phyloP scores from a whole-genome alignment of 2,888 invertebrate species.

The Ennomos quercinarius region DNA sequence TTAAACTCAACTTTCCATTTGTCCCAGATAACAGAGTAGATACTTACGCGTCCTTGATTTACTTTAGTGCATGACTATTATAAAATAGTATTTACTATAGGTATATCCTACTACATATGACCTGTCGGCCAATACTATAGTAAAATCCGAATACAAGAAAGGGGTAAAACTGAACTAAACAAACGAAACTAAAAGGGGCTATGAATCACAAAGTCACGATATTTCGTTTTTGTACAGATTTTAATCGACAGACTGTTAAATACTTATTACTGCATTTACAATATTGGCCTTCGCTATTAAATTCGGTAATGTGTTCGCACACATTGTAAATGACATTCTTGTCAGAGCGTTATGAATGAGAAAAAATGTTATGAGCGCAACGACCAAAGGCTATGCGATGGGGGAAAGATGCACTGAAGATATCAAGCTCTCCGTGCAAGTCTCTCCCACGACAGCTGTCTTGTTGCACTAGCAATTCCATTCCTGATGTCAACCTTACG shows the following conservation, averaged over 20 bases:
- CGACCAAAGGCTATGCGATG: conserved; percentile 15
- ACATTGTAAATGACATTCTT: conserved; percentile 41
- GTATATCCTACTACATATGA: too few species aligned
- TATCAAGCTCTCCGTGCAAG: not conserved
- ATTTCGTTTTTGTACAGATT: conserved; percentile 82
- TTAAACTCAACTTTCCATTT: too few species aligned
- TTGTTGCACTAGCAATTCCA: conserved; percentile 30
- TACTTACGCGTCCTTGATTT: too few species aligned
- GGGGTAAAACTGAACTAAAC: conserved; percentile 41
- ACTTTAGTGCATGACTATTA: too few species aligned
- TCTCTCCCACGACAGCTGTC: conserved; percentile 36
- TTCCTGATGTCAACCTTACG: conserved; percentile 60
- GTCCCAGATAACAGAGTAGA: too few species aligned
- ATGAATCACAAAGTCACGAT: conserved; percentile 74
- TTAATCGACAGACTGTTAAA: conserved; percentile 83
- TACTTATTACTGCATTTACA: conserved; percentile 81
- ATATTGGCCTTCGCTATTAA: conserved; percentile 73
- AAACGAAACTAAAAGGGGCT: conserved; percentile 46
- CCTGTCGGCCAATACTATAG: conserved; percentile 5
- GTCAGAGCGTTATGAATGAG: conserved; percentile 35
- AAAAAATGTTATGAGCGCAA: conserved; percentile 28
- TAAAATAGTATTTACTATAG: too few species aligned
- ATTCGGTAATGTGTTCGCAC: conserved; percentile 75
- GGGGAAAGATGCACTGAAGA: conserved; percentile 3
- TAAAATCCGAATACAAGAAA: conserved; percentile 37